These are phyloP conservation scores for Brachirus orientalis DNA, from an alignment of 2,113 vertebrate genomes.

Conservation along the genomic window DNA sequence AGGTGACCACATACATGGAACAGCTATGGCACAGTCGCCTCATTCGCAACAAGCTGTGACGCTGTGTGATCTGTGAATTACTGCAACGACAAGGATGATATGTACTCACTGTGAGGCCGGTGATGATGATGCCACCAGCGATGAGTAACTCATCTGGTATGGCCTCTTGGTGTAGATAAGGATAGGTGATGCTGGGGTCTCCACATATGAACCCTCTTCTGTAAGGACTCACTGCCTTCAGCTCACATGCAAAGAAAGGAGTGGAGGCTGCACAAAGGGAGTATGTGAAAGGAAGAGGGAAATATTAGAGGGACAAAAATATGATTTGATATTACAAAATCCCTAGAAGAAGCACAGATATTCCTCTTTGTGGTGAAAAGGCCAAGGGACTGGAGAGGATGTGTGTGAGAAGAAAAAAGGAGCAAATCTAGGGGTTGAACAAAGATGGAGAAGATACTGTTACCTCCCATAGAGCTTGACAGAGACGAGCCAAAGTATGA, in stretches of 20 bases:
- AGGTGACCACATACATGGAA: neutral
- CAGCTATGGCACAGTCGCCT: neutral
- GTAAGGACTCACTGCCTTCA: conserved; percentile 76
- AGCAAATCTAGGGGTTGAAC: neutral
- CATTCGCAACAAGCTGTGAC: neutral
- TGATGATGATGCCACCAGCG: conserved; percentile 79
- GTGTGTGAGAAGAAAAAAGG: neutral
- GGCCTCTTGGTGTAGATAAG: conserved; percentile 64
- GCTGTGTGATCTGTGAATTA: neutral
- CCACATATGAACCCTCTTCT: conserved; percentile 82
- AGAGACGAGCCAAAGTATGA: no score
- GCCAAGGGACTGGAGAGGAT: neutral
- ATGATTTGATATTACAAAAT: conserved; percentile 1
- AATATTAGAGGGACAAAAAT: neutral
- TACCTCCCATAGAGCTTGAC: no score
- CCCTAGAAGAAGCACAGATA: conserved; percentile 5
- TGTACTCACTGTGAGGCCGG: conserved; percentile 73
- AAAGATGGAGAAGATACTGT: no score
- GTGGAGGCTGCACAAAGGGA: conserved; percentile 74
- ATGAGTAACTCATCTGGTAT: conserved; percentile 79
- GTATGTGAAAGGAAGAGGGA: neutral
- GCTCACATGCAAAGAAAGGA: conserved; percentile 82
- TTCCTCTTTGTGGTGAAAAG: conserved; percentile 13
- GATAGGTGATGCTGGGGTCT: conserved; percentile 81
- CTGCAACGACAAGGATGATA: neutral